Evolutionary conservation across 2,113 vertebrate species (phyloP).

Genomic region (Cyanoderma ruficeps): DNA sequence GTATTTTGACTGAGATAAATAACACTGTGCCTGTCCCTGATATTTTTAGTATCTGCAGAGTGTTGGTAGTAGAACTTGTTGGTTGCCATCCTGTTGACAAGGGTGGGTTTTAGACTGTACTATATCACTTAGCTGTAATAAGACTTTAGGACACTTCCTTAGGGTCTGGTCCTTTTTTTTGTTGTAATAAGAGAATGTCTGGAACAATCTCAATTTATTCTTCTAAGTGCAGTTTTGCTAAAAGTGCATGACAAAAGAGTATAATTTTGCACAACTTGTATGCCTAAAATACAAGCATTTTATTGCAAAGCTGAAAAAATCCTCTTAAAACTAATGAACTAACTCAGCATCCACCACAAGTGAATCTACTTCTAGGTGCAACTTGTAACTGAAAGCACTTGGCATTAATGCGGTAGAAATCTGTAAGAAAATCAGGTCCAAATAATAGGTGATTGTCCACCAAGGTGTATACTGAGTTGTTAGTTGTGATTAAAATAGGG

Average conservation of each 20-base stretch:
- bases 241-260: conserved; percentile 45
- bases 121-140: conserved; percentile 28
- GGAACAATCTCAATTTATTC: conserved; percentile 64
- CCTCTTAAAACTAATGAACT: conserved; percentile 1
- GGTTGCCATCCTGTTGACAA: conserved; percentile 44
- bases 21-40: conserved; percentile 43
- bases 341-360: neutral
- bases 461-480: neutral
- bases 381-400: neutral
- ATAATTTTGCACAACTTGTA: conserved; percentile 67
- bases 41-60: conserved; percentile 31
- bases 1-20: conserved; percentile 7
- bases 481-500: neutral
- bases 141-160: conserved; percentile 19
- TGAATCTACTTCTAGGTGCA: neutral
- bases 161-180: conserved; percentile 26
- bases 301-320: conserved; percentile 46
- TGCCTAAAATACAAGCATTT: conserved; percentile 36
- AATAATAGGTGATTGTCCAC: neutral
- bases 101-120: conserved; percentile 39
- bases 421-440: neutral
- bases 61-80: neutral
- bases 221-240: conserved; percentile 61
- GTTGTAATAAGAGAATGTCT: conserved; percentile 60
- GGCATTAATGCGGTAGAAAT: neutral